phyloP scores from a whole-genome alignment of 2,888 invertebrate genomes.

The Cryptocephalus primarius region DNA sequence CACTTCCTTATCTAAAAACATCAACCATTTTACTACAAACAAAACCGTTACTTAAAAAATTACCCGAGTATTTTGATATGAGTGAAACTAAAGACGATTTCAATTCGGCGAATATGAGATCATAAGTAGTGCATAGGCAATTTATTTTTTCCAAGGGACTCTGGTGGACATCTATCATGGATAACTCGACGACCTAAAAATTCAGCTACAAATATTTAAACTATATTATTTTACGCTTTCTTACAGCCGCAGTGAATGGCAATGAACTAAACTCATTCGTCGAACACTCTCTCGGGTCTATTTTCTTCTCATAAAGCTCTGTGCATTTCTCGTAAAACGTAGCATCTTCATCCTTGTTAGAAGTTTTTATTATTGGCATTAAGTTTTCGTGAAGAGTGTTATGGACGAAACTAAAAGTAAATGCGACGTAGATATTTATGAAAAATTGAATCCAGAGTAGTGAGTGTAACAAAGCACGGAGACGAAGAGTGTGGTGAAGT shows the following conservation, averaged over 20 bases:
- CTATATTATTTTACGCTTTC: conserved; percentile 3
- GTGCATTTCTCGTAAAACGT: conserved; percentile 25
- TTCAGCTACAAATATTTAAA: neutral
- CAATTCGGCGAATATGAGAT: conserved; percentile 38
- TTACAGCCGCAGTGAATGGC: conserved; percentile 36
- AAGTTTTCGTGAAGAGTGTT: conserved; percentile 30
- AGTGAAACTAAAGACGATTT: conserved; percentile 36
- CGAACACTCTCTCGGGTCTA: conserved; percentile 35
- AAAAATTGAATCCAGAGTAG: too few relatives aligned
- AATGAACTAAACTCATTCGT: conserved; percentile 33
- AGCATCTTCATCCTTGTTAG: conserved; percentile 27
- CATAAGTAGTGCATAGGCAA: conserved; percentile 37
- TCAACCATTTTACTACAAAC: neutral
- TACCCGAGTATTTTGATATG: conserved; percentile 28
- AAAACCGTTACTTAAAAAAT: too few relatives aligned
- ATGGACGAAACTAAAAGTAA: conserved; percentile 20
- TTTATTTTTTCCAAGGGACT: conserved; percentile 37
- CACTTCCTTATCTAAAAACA: conserved; percentile 14
- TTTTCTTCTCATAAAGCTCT: conserved; percentile 23
- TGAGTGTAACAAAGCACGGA: too few relatives aligned
- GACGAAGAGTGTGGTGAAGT: too few relatives aligned
- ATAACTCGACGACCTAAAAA: conserved; percentile 37
- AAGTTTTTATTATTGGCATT: conserved; percentile 26
- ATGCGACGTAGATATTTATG: too few relatives aligned
- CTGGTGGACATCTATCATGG: conserved; percentile 33